Evolutionary conservation across 2,797 vertebrate species (phyloP).

Genomic region (Channallabes apus): DNA sequence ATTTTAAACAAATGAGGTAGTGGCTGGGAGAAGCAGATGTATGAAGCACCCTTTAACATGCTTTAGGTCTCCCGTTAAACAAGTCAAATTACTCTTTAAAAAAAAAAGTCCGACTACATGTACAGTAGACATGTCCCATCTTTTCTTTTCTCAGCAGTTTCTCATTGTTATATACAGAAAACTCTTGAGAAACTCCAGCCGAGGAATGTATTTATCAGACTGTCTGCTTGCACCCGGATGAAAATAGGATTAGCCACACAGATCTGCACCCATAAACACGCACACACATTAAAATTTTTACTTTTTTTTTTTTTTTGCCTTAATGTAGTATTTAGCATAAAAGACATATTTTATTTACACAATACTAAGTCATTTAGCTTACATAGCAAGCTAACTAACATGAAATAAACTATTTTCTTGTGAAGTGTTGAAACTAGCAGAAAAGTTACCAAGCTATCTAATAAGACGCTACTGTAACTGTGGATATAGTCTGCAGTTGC

Average conservation of each 20-base stretch:
- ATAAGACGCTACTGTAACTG: not conserved
- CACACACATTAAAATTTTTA: not conserved
- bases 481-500: not conserved
- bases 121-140: constrained; percentile 43
- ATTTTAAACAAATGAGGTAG: constrained; percentile 79
- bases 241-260: not conserved
- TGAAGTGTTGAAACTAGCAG: not conserved
- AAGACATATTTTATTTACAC: not conserved
- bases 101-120: constrained; percentile 47
- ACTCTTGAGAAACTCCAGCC: constrained; percentile 71
- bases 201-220: constrained; percentile 58
- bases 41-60: constrained; percentile 50
- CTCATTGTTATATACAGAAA: constrained; percentile 54
- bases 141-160: constrained; percentile 38
- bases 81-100: constrained; percentile 42
- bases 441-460: not conserved
- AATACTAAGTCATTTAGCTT: not conserved
- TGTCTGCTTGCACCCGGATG: not conserved
- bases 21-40: constrained; percentile 60
- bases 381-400: not conserved
- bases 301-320: not conserved
- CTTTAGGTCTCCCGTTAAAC: constrained; percentile 25
- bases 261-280: not conserved
- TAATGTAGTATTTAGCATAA: not conserved
- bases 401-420: not conserved